Percentiles rank a stretch among this genome's conserved stretches.
phyloP scores from a whole-genome alignment of 2,888 invertebrate genomes.

The Machimus rusticus region DNA sequence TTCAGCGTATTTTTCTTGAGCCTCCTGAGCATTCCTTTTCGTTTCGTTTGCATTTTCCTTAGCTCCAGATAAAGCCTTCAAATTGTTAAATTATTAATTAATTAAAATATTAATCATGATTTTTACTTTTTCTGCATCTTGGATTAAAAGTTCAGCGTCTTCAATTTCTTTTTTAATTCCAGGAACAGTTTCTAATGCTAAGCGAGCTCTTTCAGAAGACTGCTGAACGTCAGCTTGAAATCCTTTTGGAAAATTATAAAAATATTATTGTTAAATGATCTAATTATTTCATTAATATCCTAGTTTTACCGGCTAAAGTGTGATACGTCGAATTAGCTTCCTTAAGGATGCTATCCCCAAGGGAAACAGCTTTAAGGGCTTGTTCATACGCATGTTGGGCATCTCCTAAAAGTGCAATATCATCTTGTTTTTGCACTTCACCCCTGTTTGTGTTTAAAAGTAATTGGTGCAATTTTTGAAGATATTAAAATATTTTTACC shows the following conservation, averaged over 20 bases:
- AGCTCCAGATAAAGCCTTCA: constrained; percentile 58
- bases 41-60: constrained; percentile 69
- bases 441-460: constrained; percentile 59
- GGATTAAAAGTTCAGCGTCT: constrained; percentile 75
- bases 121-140: constrained; percentile 73
- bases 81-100: neutral
- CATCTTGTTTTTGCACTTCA: constrained; percentile 75
- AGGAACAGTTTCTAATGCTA: constrained; percentile 78
- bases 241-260: constrained; percentile 63
- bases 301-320: constrained; percentile 63
- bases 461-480: neutral
- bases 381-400: constrained; percentile 78
- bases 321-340: constrained; percentile 82
- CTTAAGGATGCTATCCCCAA: constrained; percentile 81
- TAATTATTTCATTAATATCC: neutral
- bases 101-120: neutral
- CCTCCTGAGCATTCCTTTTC: constrained; percentile 79
- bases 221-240: constrained; percentile 90
- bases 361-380: constrained; percentile 83
- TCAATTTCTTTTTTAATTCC: constrained; percentile 75
- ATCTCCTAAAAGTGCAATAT: constrained; percentile 81
- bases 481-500: neutral
- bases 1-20: constrained; percentile 79
- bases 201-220: constrained; percentile 80
- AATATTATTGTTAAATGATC: neutral